These are phyloP conservation scores for Rapana venosa DNA, from an alignment of 2,888 invertebrate species.

Conservation along the genomic window DNA sequence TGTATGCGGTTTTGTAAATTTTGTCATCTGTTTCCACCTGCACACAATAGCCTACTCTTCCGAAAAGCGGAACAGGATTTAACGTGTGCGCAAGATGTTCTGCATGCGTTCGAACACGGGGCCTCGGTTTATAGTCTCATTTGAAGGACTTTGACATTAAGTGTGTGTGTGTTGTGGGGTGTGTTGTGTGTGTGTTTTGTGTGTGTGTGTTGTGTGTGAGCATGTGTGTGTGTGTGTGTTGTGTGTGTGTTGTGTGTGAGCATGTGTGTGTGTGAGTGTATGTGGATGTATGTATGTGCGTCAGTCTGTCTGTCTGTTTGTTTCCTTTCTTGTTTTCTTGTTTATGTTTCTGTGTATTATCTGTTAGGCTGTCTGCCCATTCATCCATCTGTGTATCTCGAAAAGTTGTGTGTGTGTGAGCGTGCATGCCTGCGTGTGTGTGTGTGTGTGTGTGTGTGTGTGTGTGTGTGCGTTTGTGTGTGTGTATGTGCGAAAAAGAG, in stretches of 20 bases:
- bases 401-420: not conserved
- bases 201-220: not conserved
- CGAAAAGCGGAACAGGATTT: too few species aligned
- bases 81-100: too few species aligned
- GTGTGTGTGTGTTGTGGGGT: not conserved
- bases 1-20: too few species aligned
- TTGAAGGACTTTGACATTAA: too few species aligned
- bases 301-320: too few species aligned
- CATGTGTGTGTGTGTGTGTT: not conserved
- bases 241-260: not conserved
- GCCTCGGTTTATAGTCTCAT: too few species aligned
- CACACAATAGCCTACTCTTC: too few species aligned
- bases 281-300: not conserved
- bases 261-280: not conserved
- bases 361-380: too few species aligned
- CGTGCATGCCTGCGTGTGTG: conserved; percentile 3
- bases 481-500: not conserved
- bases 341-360: too few species aligned
- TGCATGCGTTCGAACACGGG: too few species aligned
- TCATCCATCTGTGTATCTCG: not conserved
- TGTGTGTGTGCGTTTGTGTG: not conserved
- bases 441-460: not conserved
- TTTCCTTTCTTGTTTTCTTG: too few species aligned
- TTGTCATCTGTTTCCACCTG: too few species aligned
- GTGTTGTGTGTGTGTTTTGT: not conserved